Evolutionary conservation across 2,888 invertebrate species (phyloP), one percentile per base, ranked within the genome.

Genomic region (Onchidella celtica): DNA sequence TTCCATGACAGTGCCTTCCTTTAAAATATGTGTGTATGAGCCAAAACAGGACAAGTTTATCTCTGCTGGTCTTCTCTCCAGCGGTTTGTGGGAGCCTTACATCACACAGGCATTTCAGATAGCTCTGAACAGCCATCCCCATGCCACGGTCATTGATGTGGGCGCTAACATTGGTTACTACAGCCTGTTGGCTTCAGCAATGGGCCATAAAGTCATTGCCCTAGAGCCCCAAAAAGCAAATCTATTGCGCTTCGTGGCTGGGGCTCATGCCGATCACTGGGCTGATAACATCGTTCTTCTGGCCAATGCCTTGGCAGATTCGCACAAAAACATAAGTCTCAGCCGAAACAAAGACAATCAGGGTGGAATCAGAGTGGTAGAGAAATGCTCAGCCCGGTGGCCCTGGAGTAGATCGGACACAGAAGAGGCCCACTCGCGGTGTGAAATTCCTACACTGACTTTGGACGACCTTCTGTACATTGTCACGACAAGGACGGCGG

Each of bases 121-220:
- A 14, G 88, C 89, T 21, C 81, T 92, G 36, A 57, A 40, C 11
- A 80, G 77, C 17, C 85, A 85, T 74, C 86, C 86, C 3, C 84
- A 86, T 34, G 84, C 89, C 36, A 83, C 84, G 14, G 85, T 92
- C 0, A 84, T 93, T 3, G 92, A 92, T 82, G 84, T 92, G 2
- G 93, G 93, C 0, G 92, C 92, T 36, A 91, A 92, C 77, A 87
- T 93, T 38, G 93, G 92, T 3, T 89, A 89, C 78, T 91, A 90
- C 85, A 83, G 78, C 65, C 84, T 92, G 11, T 82, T 91, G 59
- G 90, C 91, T 0, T 90, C 91, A 9, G 83, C 86, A 27, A 84
- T 90, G 85, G 90, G 90, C 2, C 90, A 87, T 65, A 63, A 84
- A 2, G 92, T 91, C 3, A 84, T 92, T 14, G 91, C 92, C 9